Percentiles rank a stretch among this genome's conserved stretches.
These are phyloP conservation scores for Motacilla tschutschensis DNA, from an alignment of 2,113 vertebrate genomes.

Conservation along the genomic window DNA sequence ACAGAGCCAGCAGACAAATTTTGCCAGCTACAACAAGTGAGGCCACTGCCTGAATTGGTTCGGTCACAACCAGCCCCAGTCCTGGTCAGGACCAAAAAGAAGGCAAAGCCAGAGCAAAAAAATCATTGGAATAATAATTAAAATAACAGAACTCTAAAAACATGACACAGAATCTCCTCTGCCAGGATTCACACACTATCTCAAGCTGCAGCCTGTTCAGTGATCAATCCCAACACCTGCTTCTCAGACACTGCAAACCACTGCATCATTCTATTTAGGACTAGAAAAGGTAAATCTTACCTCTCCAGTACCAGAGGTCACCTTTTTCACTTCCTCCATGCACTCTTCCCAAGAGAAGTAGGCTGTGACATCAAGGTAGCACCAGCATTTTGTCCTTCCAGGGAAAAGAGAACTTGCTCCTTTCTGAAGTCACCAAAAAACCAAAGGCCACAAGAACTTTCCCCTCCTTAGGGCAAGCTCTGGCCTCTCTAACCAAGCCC, in stretches of 20 bases:
- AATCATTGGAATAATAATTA: neutral
- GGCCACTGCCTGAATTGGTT: neutral
- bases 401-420: neutral
- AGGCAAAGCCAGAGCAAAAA: neutral
- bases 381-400: neutral
- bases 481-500: neutral
- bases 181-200: neutral
- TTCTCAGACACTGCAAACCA: neutral
- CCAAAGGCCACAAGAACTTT: neutral
- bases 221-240: accelerated
- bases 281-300: neutral
- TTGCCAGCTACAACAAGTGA: neutral
- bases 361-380: neutral
- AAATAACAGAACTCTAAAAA: neutral
- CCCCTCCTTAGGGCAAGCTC: neutral
- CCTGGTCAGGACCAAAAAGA: neutral
- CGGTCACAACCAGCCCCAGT: neutral
- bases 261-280: neutral
- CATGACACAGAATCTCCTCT: neutral
- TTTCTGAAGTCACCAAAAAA: neutral
- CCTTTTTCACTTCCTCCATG: neutral
- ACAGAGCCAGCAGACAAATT: neutral
- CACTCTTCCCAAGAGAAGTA: neutral
- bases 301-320: neutral
- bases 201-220: neutral